A percentile compares a stretch with the other conserved stretches of the same genome.
These are phyloP conservation scores for Drosophila maculinotata DNA, from an alignment of 2,888 invertebrate species.

Conservation along the genomic window DNA sequence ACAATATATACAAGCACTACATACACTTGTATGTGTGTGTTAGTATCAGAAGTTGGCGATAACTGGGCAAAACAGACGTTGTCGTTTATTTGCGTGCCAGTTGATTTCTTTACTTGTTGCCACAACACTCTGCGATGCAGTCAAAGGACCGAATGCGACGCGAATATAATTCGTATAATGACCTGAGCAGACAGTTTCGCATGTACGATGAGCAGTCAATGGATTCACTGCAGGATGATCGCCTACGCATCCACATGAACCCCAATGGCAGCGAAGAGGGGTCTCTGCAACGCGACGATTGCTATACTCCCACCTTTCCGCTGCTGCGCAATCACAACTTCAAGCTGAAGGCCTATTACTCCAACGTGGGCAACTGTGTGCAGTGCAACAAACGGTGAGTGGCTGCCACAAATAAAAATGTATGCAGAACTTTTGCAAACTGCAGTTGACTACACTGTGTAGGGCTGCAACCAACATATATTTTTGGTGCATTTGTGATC, in stretches of 20 bases:
- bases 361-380: slow-evolving; percentile 67
- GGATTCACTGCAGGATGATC: slow-evolving; percentile 62
- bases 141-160: slow-evolving; percentile 48
- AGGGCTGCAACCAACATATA: too few species aligned
- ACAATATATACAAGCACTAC: background rate
- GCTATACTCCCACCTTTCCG: slow-evolving; percentile 17
- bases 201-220: slow-evolving; percentile 62
- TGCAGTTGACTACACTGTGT: background rate
- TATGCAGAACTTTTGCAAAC: background rate
- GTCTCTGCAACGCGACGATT: slow-evolving; percentile 39
- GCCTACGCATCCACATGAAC: slow-evolving; percentile 62
- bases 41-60: slow-evolving; percentile 34
- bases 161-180: slow-evolving; percentile 66
- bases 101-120: slow-evolving; percentile 35
- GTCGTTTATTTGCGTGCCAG: slow-evolving; percentile 15
- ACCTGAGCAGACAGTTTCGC: slow-evolving; percentile 52
- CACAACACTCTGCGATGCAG: slow-evolving; percentile 45
- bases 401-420: background rate
- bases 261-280: slow-evolving; percentile 56
- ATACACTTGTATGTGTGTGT: background rate
- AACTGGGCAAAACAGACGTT: slow-evolving; percentile 34
- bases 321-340: slow-evolving; percentile 66
- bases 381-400: slow-evolving; percentile 71
- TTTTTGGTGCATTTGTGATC: too few species aligned
- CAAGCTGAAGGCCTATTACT: slow-evolving; percentile 63